Conservation (phyloP, 2,888 invertebrate species). For the Hecatera dysodea region DNA sequence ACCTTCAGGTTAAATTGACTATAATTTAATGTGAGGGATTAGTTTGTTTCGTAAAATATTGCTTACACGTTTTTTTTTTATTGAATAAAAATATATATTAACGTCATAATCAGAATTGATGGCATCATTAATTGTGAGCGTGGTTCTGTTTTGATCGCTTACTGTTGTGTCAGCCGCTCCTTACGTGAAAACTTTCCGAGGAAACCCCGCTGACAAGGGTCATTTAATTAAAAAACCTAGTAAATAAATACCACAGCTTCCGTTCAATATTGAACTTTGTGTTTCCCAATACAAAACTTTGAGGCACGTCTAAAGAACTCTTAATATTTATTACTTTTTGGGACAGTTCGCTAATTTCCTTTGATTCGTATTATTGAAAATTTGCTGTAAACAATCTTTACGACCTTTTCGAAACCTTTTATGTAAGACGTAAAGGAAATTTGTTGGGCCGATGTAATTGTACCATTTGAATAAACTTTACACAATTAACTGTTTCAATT, state of each 20-base stretch:
- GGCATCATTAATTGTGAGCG: slow-evolving; percentile 36
- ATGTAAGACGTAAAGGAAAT: slow-evolving; percentile 22
- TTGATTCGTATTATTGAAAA: slow-evolving; percentile 43
- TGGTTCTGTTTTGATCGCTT: slow-evolving; percentile 29
- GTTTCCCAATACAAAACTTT: slow-evolving; percentile 47
- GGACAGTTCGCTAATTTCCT: slow-evolving; percentile 35
- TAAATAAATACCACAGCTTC: slow-evolving; percentile 52
- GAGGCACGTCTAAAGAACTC: slow-evolving; percentile 31
- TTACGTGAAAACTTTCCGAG: slow-evolving; percentile 44
- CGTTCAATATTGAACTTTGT: slow-evolving; percentile 52
- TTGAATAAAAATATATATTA: slow-evolving; percentile 45
- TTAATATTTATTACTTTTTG: slow-evolving; percentile 55
- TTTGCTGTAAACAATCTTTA: slow-evolving; percentile 47
- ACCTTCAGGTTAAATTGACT: slow-evolving; percentile 11
- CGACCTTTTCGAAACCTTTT: slow-evolving; percentile 37
- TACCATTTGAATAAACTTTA: slow-evolving; percentile 39
- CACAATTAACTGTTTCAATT: slow-evolving; percentile 40
- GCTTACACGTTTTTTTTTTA: slow-evolving; percentile 37
- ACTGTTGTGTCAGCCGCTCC: slow-evolving; percentile 22
- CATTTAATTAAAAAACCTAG: slow-evolving; percentile 61
- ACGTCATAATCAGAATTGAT: slow-evolving; percentile 40
- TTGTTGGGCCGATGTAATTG: slow-evolving; percentile 18
- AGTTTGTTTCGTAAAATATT: slow-evolving; percentile 45
- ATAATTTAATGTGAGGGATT: slow-evolving; percentile 36
- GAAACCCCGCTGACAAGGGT: slow-evolving; percentile 50